phyloP scores from a whole-genome alignment of 2,888 invertebrate species.

The Pyrrhia umbra region DNA sequence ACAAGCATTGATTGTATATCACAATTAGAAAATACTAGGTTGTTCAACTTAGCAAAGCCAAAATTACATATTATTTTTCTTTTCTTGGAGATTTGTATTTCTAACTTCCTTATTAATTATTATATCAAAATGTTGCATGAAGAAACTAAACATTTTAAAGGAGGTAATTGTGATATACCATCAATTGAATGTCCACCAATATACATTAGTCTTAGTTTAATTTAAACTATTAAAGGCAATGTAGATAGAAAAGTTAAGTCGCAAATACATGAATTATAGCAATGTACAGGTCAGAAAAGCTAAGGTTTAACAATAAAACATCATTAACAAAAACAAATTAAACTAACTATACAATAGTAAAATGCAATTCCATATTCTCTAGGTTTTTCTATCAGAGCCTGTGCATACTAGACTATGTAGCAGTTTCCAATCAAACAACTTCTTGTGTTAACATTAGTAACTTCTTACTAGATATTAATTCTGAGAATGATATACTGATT shows the following conservation, averaged over 20 bases:
- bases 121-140: neutral
- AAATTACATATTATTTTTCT: neutral
- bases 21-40: constrained; percentile 34
- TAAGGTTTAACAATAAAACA: constrained; percentile 64
- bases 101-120: neutral
- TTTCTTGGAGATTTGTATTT: neutral
- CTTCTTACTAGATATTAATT: constrained; percentile 10
- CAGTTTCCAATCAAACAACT: neutral
- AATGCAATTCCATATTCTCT: constrained; percentile 81
- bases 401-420: constrained; percentile 48
- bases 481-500: constrained; percentile 2
- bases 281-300: constrained; percentile 74
- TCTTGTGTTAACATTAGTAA: neutral
- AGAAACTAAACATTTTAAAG: neutral
- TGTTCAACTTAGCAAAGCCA: constrained; percentile 3
- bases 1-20: constrained; percentile 49
- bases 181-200: constrained; percentile 61
- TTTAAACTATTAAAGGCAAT: constrained; percentile 83
- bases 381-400: constrained; percentile 67
- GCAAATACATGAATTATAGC: constrained; percentile 75
- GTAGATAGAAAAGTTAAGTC: constrained; percentile 80
- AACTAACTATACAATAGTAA: constrained; percentile 64
- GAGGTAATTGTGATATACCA: constrained; percentile 61
- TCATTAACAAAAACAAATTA: constrained; percentile 60
- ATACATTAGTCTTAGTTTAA: constrained; percentile 76